Percentiles rank a stretch among this genome's conserved stretches.
Conservation (phyloP, 2,797 vertebrate genomes). For the Gila robusta region DNA sequence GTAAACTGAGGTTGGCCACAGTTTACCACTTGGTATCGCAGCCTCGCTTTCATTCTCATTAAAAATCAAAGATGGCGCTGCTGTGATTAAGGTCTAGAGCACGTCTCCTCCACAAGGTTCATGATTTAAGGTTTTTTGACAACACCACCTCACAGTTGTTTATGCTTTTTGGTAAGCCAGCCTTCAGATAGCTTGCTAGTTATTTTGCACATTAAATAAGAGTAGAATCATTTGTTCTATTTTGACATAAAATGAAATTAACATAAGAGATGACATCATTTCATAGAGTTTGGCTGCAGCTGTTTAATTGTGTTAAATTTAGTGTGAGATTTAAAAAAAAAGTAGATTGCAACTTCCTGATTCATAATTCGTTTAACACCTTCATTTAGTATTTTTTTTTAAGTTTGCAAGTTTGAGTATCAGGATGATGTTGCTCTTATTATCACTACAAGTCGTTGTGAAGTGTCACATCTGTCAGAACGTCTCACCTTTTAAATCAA, state of each 20-base stretch:
- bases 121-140: background rate
- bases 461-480: background rate
- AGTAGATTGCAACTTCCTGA: background rate
- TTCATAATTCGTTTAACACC: constrained; percentile 25
- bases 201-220: background rate
- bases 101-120: background rate
- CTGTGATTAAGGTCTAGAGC: background rate
- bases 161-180: background rate
- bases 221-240: background rate
- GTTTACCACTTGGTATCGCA: no score
- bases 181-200: no score
- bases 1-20: no score
- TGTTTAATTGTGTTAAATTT: constrained; percentile 18
- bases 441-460: constrained; percentile 12
- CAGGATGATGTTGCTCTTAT: background rate
- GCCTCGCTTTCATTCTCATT: no score
- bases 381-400: background rate
- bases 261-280: background rate
- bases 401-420: constrained; percentile 1
- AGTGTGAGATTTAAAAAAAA: background rate
- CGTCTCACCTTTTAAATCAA: constrained; percentile 38
- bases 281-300: background rate
- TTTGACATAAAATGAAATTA: constrained; percentile 6
- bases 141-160: background rate
- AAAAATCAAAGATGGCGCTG: no score